Evolutionary conservation across 2,797 vertebrate species (phyloP).

Genomic region (Balearica regulorum): DNA sequence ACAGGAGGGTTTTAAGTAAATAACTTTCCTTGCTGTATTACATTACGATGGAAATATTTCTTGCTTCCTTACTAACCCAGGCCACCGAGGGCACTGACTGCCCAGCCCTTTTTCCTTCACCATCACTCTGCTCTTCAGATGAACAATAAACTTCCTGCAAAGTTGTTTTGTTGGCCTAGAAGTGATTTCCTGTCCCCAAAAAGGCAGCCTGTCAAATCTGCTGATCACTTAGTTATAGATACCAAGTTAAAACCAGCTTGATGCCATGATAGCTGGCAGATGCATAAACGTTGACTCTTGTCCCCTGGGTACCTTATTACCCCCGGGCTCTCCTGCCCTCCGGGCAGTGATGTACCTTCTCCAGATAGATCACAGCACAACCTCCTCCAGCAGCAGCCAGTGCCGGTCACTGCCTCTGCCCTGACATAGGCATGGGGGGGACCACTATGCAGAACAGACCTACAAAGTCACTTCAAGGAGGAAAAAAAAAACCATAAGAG

Average conservation of each 20-base stretch:
- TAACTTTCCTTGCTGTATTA: neutral
- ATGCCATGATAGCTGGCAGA: neutral
- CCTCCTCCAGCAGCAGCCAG: neutral
- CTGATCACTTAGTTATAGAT: neutral
- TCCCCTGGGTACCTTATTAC: no score
- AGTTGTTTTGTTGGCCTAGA: neutral
- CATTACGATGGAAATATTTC: neutral
- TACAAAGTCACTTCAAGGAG: neutral
- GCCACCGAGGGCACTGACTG: neutral
- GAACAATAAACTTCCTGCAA: slow-evolving; percentile 22
- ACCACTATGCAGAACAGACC: neutral
- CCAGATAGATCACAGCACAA: neutral
- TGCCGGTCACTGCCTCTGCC: neutral
- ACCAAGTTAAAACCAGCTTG: neutral
- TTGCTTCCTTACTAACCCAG: neutral
- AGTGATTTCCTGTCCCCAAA: neutral
- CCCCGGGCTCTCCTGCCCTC: neutral
- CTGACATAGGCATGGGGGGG: neutral
- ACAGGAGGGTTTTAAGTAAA: neutral
- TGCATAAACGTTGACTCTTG: neutral
- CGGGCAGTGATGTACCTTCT: neutral
- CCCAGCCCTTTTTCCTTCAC: neutral
- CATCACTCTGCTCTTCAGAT: neutral
- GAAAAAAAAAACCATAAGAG: no score
- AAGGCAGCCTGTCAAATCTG: neutral